phyloP scores from a whole-genome alignment of 2,888 invertebrate species.

The Lasioglossum vierecki region DNA sequence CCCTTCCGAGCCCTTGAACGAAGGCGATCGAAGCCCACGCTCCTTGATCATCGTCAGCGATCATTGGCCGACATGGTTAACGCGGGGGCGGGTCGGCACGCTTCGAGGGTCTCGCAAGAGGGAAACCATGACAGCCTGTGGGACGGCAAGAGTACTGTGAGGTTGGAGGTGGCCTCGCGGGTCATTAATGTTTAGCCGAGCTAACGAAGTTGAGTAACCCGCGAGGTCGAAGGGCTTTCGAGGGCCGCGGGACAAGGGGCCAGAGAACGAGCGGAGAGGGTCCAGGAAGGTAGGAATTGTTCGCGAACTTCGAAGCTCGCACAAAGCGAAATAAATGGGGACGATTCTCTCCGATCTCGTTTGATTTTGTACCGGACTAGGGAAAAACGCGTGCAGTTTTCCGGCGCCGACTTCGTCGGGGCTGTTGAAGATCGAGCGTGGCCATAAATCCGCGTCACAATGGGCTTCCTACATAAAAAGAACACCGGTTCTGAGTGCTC shows the following conservation, averaged over 20 bases:
- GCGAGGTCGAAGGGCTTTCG: slow-evolving; percentile 55
- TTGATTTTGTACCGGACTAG: background rate
- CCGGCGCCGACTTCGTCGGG: slow-evolving; percentile 10
- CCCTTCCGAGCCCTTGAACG: too few relatives aligned
- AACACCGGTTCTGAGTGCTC: background rate
- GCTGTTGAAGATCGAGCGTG: slow-evolving; percentile 15
- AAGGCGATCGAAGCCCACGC: too few relatives aligned
- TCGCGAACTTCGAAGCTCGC: slow-evolving; percentile 50
- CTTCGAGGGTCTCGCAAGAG: slow-evolving; percentile 11
- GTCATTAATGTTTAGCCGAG: slow-evolving; percentile 77
- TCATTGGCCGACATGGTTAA: slow-evolving; percentile 28
- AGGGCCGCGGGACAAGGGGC: background rate
- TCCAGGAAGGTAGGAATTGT: slow-evolving; percentile 2
- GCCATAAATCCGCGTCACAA: slow-evolving; percentile 27
- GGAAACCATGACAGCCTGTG: slow-evolving; percentile 20
- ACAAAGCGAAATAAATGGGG: slow-evolving; percentile 74
- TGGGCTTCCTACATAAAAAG: slow-evolving; percentile 8
- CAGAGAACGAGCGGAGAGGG: background rate
- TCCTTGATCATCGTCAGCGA: slow-evolving; percentile 5
- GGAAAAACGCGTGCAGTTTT: slow-evolving; percentile 13
- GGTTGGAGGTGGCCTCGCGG: slow-evolving; percentile 74
- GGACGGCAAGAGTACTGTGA: slow-evolving; percentile 32
- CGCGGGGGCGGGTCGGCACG: slow-evolving; percentile 17
- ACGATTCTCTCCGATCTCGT: slow-evolving; percentile 65
- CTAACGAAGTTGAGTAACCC: slow-evolving; percentile 74